A percentile compares a stretch with the other conserved stretches of the same genome.
Conservation (phyloP, 2,797 vertebrate species). For the Gallinago nigripennis region DNA sequence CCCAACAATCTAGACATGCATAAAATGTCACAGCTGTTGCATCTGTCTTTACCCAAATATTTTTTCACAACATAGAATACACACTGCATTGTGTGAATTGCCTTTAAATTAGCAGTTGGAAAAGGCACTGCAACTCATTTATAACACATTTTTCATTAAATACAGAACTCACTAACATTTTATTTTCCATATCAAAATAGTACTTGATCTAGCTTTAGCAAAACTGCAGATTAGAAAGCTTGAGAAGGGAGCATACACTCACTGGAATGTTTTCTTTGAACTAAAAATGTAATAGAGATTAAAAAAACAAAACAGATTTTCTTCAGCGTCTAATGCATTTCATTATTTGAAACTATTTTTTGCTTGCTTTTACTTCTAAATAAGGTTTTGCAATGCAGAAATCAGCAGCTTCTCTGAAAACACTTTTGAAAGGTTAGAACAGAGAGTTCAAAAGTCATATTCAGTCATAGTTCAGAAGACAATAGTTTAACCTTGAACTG, state of each 20-base stretch:
- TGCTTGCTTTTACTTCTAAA: not conserved
- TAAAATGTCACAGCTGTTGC: constrained; percentile 65
- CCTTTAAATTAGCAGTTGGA: not conserved
- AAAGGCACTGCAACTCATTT: not conserved
- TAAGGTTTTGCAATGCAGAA: not conserved
- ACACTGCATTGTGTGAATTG: not conserved
- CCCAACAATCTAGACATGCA: not conserved
- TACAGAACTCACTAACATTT: not conserved
- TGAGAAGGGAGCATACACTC: not conserved
- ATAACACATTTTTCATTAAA: not conserved
- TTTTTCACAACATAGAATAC: not conserved
- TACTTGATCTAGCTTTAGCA: not conserved
- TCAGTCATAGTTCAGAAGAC: not conserved
- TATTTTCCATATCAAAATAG: not conserved
- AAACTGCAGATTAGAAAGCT: not conserved
- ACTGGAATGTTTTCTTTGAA: not conserved
- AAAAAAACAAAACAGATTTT: not conserved
- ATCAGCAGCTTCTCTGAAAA: not conserved
- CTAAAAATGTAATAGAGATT: not conserved
- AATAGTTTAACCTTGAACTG: not conserved
- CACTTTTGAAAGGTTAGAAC: not conserved
- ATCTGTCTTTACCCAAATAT: constrained; percentile 39
- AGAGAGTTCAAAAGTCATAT: not conserved
- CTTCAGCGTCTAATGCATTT: not conserved
- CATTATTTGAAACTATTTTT: not conserved